Evolutionary conservation across 2,113 vertebrate genomes (phyloP), one percentile per base, ranked within the genome.

Genomic region (Mormyrus iriodes): DNA sequence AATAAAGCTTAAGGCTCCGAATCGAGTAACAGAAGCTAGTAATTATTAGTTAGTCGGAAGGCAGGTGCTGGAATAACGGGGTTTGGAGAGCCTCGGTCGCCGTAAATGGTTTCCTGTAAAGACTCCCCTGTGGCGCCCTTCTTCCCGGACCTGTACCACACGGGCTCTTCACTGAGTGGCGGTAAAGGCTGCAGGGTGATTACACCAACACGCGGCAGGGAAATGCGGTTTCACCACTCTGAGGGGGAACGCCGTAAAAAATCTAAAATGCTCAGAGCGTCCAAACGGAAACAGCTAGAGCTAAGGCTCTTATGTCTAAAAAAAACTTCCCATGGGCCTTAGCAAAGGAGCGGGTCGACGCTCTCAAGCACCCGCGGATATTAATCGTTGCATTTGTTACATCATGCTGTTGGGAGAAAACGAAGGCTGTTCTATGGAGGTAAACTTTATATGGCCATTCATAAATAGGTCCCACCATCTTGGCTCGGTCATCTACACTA

Each of bases 141-240:
- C 19, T 35, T 35, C 39, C 5, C 7, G 0, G 39, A 17, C 19
- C 35, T 21, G 76, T 82, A 79, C 13, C 35, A 39, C 31, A 44
- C 39, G 27, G 48, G 46, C 21, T 49, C 83, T 7, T n/a, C 19
- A 44, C 9, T 2, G 9, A 49, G 44, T 49, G 46, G 9, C 1
- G 0, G 42, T 21, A 49, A 49, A 51, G 83, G 42, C 35, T 42
- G 44, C 35, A n/a, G 82, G 84, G 31, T 19, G 55, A 90, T 88
- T 83, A 83, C 52, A 89, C 31, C 73, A 83, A 49, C 88, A 86
- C 17, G 76, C 69, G n/a, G 44, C 84, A n/a, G 19, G 42, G 42
- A 44, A 44, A 85, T 9, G 39, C 15, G 3, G 82, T 48, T 24
- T 84, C 87, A 21, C 82, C 69, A 1, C 48, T 51, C 35, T 65